phyloP scores from a whole-genome alignment of 2,888 invertebrate species.

The Copidosoma aretas region DNA sequence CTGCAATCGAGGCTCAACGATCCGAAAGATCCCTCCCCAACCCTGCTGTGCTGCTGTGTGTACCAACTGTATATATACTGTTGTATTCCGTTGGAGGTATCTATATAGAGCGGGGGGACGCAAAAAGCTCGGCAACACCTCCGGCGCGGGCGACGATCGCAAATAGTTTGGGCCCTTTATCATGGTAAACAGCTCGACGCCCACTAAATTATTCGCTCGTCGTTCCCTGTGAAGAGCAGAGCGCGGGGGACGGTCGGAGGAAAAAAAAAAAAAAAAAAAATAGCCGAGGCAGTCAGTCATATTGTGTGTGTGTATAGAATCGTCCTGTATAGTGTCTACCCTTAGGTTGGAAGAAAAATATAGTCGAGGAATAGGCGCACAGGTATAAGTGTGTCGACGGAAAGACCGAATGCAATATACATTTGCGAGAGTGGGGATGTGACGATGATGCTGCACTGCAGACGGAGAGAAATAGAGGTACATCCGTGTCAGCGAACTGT shows the following conservation, averaged over 20 bases:
- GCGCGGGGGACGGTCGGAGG: background rate
- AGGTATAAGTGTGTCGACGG: background rate
- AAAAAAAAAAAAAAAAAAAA: conserved; percentile 10
- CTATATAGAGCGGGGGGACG: too few relatives aligned
- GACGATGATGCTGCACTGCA: conserved; percentile 7
- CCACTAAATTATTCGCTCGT: conserved; percentile 34
- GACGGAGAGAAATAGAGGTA: conserved; percentile 35
- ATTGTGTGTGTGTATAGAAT: too few relatives aligned
- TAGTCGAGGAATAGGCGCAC: background rate
- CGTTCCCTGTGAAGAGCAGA: conserved; percentile 2
- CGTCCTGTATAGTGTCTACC: too few relatives aligned
- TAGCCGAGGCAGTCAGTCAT: background rate
- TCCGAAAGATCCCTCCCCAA: background rate
- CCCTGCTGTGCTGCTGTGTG: too few relatives aligned
- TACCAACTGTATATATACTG: too few relatives aligned
- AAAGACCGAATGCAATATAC: too few relatives aligned
- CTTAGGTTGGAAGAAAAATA: too few relatives aligned
- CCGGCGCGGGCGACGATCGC: background rate
- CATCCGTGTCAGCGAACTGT: conserved; percentile 50
- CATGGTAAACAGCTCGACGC: conserved; percentile 27
- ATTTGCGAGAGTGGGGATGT: too few relatives aligned
- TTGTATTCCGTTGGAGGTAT: too few relatives aligned
- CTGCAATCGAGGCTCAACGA: background rate
- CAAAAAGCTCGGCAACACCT: background rate
- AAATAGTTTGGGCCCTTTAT: conserved; percentile 18